phyloP scores from a whole-genome alignment of 2,797 vertebrate genomes.

The Simalia tracyae region DNA sequence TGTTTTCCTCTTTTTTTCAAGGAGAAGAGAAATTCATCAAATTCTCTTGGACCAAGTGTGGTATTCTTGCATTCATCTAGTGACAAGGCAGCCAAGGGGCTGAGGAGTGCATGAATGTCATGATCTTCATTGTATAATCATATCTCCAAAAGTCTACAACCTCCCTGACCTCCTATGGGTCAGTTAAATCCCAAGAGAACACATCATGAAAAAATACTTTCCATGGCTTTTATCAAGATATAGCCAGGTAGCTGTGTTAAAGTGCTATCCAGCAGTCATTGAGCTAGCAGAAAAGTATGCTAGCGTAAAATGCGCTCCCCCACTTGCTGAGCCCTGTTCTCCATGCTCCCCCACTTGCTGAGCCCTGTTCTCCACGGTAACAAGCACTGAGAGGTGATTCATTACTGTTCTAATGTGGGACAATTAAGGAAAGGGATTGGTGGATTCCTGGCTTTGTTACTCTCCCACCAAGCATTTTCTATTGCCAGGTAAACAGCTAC shows the following conservation, averaged over 20 bases:
- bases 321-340: background rate
- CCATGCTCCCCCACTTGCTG: background rate
- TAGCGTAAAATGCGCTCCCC: background rate
- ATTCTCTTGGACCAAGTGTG: background rate
- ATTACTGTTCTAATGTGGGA: background rate
- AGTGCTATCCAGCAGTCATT: background rate
- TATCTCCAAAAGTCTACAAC: background rate
- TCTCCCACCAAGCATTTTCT: background rate
- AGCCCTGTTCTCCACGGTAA: background rate
- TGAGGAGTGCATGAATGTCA: background rate
- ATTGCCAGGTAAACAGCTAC: background rate
- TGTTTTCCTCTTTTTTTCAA: background rate
- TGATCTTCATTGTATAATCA: background rate
- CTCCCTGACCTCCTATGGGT: background rate
- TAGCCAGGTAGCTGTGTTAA: background rate
- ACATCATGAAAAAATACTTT: background rate
- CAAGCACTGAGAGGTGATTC: background rate
- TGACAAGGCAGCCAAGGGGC: background rate
- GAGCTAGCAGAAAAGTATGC: background rate
- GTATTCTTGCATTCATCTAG: background rate
- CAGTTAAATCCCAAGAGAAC: background rate
- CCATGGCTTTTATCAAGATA: background rate
- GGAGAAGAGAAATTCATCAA: background rate
- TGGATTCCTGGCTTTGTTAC: background rate
- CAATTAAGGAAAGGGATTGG: background rate